Conservation (phyloP, 2,888 invertebrate species). For the Philonicus albiceps region DNA sequence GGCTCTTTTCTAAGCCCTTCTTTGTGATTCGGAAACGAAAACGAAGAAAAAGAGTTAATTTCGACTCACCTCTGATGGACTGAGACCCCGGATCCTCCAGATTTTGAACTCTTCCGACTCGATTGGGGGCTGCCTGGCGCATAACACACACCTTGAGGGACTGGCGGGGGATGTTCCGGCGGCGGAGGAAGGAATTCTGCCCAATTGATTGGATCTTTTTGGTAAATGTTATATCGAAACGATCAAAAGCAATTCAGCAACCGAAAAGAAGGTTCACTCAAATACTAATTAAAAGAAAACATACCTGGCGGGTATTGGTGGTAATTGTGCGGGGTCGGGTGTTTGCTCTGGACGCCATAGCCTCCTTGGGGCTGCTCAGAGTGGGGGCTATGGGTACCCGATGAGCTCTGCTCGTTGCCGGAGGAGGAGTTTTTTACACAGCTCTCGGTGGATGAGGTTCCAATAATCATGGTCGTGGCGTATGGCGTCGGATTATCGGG, state of each 20-base stretch:
- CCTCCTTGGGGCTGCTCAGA: constrained; percentile 54
- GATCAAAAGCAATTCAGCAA: constrained; percentile 38
- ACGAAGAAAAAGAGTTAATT: constrained; percentile 2
- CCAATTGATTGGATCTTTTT: constrained; percentile 66
- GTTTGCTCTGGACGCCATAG: constrained; percentile 54
- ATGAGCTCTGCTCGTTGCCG: constrained; percentile 56
- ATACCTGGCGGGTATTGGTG: constrained; percentile 61
- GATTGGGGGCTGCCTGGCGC: constrained; percentile 62
- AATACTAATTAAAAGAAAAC: constrained; percentile 31
- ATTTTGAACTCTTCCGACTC: constrained; percentile 61
- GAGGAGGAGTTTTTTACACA: constrained; percentile 61
- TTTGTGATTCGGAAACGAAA: neutral
- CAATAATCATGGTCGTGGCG: constrained; percentile 76
- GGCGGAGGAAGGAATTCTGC: constrained; percentile 69
- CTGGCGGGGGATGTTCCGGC: constrained; percentile 69
- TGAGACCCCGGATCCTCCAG: constrained; percentile 62
- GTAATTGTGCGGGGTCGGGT: constrained; percentile 55
- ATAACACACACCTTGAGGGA: constrained; percentile 59
- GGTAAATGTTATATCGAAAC: constrained; percentile 28
- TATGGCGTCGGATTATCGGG: constrained; percentile 75
- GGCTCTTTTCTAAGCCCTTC: neutral
- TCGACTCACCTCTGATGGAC: constrained; percentile 60
- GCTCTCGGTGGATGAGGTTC: constrained; percentile 61
- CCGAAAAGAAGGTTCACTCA: constrained; percentile 25
- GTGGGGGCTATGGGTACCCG: constrained; percentile 63